A percentile compares a stretch with the other conserved stretches of the same genome.
These are phyloP conservation scores for Micronycteris hirsuta DNA, from an alignment of 2,113 vertebrate species.

Conservation along the genomic window DNA sequence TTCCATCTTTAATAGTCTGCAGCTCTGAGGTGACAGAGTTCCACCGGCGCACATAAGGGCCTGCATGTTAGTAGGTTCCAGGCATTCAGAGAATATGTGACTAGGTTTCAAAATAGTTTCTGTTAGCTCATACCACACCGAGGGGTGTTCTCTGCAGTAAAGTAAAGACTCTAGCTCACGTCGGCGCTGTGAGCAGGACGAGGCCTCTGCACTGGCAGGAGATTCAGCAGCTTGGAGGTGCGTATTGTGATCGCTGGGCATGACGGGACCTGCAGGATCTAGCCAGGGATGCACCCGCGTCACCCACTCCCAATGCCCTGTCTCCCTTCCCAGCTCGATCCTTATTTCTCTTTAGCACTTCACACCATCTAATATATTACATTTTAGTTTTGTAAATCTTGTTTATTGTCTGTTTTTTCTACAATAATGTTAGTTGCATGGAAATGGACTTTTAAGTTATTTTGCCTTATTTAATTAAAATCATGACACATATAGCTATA, in stretches of 20 bases:
- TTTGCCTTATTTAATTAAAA: background rate
- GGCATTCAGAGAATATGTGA: background rate
- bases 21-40: background rate
- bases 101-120: background rate
- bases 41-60: background rate
- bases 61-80: background rate
- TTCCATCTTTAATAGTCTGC: background rate
- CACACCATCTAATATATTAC: background rate
- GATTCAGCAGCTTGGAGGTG: background rate
- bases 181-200: background rate
- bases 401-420: background rate
- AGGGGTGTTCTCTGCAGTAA: background rate
- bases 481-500: background rate
- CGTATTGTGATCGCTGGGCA: background rate
- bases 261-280: rapidly evolving
- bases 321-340: background rate
- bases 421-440: background rate
- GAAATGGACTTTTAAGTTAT: background rate
- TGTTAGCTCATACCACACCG: background rate
- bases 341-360: background rate
- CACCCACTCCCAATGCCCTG: background rate
- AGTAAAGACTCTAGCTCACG: background rate
- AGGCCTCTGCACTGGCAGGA: background rate
- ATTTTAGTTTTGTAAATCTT: background rate
- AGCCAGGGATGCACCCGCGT: rapidly evolving